These are phyloP conservation scores for Anoplopoma fimbria DNA, from an alignment of 2,113 vertebrate genomes.

Conservation along the genomic window DNA sequence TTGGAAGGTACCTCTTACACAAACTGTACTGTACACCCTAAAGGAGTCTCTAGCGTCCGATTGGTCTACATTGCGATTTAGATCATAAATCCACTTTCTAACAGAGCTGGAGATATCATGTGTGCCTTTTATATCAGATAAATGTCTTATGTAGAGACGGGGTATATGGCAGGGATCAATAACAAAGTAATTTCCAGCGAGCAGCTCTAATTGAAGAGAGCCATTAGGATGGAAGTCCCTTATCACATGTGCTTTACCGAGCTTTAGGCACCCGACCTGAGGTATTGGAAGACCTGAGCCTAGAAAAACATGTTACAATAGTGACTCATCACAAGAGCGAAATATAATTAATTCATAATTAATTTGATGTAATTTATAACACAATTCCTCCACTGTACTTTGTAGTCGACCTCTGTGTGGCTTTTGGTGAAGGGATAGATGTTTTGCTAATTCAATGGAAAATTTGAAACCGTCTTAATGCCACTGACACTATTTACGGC, in stretches of 20 bases:
- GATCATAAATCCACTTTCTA: constrained; percentile 25
- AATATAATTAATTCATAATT: neutral
- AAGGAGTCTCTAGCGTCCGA: neutral
- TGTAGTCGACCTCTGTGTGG: neutral
- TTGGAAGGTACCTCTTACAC: neutral
- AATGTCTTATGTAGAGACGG: constrained; percentile 2
- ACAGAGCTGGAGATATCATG: neutral
- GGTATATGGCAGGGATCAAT: constrained; percentile 31
- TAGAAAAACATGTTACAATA: neutral
- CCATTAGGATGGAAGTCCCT: constrained; percentile 33
- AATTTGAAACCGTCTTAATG: neutral
- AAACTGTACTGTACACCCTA: neutral
- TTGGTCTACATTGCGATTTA: constrained; percentile 23
- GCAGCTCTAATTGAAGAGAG: constrained; percentile 44
- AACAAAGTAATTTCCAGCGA: constrained; percentile 22
- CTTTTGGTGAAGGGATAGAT: neutral
- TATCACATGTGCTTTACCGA: neutral
- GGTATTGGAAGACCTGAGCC: constrained; percentile 18
- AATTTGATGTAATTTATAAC: neutral
- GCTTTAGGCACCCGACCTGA: neutral
- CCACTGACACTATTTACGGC: neutral
- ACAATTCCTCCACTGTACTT: neutral
- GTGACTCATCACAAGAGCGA: neutral
- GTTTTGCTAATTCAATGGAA: neutral
- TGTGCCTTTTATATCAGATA: neutral